A percentile compares a stretch with the other conserved stretches of the same genome.
These are phyloP conservation scores for Pandemis corylana DNA, from an alignment of 2,888 invertebrate species.

Conservation along the genomic window DNA sequence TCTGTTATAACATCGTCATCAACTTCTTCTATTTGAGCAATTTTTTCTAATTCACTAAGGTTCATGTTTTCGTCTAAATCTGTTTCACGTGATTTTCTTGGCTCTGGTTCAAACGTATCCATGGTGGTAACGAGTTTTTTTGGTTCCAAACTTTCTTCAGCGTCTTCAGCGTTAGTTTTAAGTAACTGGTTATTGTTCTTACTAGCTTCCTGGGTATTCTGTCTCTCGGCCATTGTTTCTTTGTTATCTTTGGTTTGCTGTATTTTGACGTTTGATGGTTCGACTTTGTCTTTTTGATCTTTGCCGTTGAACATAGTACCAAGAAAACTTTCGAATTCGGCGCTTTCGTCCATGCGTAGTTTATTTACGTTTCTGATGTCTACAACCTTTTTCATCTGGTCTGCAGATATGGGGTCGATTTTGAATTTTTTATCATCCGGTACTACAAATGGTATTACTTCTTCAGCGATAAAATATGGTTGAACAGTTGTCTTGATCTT, in stretches of 20 bases:
- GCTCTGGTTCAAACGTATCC: background rate
- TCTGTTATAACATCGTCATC: background rate
- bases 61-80: background rate
- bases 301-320: constrained; percentile 59
- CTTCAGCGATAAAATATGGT: background rate
- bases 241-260: constrained; percentile 32
- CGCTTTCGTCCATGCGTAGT: constrained; percentile 45
- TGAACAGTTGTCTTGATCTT: constrained; percentile 50
- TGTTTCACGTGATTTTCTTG: background rate
- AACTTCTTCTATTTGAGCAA: background rate
- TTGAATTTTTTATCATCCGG: constrained; percentile 46
- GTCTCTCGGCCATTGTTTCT: background rate
- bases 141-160: background rate
- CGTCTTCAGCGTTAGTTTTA: background rate
- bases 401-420: constrained; percentile 49
- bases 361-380: constrained; percentile 45
- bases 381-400: constrained; percentile 36
- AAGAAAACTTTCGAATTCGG: constrained; percentile 59
- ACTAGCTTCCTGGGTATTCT: constrained; percentile 1
- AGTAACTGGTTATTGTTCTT: background rate
- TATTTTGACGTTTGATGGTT: constrained; percentile 6
- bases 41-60: background rate
- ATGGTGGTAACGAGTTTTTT: background rate
- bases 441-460: constrained; percentile 7
- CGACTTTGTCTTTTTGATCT: constrained; percentile 50